Conservation (phyloP, 1,140 invertebrate species). For the Leguminivora glycinivorella region DNA sequence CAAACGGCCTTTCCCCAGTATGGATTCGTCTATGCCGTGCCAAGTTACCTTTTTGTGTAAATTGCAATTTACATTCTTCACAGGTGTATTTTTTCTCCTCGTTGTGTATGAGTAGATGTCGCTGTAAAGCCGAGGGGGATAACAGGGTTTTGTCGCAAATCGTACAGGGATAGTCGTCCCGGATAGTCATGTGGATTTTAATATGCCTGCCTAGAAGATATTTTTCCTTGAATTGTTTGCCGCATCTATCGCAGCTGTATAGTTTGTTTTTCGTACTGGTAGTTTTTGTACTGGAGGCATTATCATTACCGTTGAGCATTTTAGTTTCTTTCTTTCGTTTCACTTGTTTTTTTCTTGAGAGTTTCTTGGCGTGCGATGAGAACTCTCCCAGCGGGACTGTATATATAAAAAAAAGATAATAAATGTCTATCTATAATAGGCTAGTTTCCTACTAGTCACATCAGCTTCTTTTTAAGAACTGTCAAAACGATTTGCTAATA, state of each 20-base stretch:
- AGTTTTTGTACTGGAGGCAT: background rate
- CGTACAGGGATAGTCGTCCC: background rate
- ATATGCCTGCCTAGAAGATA: background rate
- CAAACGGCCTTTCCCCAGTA: background rate
- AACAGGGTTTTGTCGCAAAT: background rate
- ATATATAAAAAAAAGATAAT: background rate
- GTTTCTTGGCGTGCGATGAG: too few species aligned
- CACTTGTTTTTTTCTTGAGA: too few species aligned
- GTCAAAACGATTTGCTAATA: too few species aligned
- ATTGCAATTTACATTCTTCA: background rate
- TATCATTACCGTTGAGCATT: background rate
- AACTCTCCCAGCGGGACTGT: background rate
- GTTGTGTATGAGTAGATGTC: background rate
- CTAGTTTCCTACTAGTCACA: too few species aligned
- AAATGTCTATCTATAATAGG: too few species aligned
- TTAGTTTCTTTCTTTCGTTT: background rate
- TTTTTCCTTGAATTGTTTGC: background rate
- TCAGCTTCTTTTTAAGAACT: too few species aligned
- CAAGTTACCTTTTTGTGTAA: conserved; percentile 1
- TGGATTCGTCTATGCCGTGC: background rate
- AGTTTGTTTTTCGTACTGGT: background rate
- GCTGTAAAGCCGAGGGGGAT: background rate
- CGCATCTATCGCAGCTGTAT: background rate
- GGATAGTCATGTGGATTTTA: background rate
- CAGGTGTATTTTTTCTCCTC: background rate